Base-by-base conservation (phyloP, 1,140 invertebrate species). In the Pogonomyrmex barbatus region DNA sequence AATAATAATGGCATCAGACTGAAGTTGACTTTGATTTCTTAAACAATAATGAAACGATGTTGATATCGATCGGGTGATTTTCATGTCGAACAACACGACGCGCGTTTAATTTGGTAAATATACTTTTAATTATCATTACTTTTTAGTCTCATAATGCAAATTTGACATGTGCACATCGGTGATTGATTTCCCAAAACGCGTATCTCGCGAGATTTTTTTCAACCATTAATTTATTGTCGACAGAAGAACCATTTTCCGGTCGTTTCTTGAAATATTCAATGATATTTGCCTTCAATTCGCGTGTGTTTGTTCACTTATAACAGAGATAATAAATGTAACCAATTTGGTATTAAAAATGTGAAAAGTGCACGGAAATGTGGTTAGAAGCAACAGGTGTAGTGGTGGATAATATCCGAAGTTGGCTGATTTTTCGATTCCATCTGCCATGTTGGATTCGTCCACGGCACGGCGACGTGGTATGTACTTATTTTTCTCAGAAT, bases 361-460 rank as follows among this genome's bases (percentile, higher is more conserved):
- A 42, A 42, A 56, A 75, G 71, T 58, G 12, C n/a, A 42, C 36
- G 71, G 3, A 36, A 75, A 56, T 58, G 33, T 33, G 52, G 52
- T 75, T 58, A 42, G 71, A 56, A 75, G 71, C 71, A 58, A 75
- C 71, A 75, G 52, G 71, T 75, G 71, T 8, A 58, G 52, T 52
- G 52, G 12, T 36, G 70, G 50, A 33, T 10, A 24, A 2, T 50
- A 50, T 1, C n/a, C 39, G 42, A 68, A 42, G 65, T 47, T 68
- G 65, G 6, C 65, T n/a, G n/a, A 47, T 67, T 67, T 67, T 45
- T 67, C 9, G n/a, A 42, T 9, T 30, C 39, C n/a, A 2, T 65
- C 42, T n/a, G 39, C 65, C 39, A 67, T 67, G n/a, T 67, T 67
- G 6, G 39, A 47, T 67, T 67, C 65, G 30, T 56, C 17, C 4